Evolutionary conservation across 2,888 invertebrate genomes (phyloP).

Genomic region (Meta bourneti): DNA sequence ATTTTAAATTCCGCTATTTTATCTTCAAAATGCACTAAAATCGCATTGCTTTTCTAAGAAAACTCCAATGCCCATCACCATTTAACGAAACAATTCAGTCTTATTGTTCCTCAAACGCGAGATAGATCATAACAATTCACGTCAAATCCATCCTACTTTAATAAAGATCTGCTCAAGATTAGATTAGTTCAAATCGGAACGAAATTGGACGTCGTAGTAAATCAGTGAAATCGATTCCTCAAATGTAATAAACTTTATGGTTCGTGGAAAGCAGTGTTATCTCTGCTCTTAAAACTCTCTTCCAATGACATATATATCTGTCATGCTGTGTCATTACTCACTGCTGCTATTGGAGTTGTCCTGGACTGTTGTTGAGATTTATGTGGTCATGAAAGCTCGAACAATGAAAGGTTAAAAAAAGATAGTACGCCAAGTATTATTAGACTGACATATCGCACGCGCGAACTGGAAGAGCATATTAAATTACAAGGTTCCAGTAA

Average conservation of each 20-base stretch:
- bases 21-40: too few species aligned
- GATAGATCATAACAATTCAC: background rate
- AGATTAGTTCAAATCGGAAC: background rate
- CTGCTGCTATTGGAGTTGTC: constrained; percentile 34
- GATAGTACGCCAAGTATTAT: constrained; percentile 23
- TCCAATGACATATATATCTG: constrained; percentile 39
- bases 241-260: constrained; percentile 43
- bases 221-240: constrained; percentile 46
- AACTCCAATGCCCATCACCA: too few species aligned
- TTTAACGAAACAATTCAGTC: too few species aligned
- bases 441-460: constrained; percentile 35
- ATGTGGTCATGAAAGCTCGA: constrained; percentile 33
- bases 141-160: background rate
- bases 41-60: too few species aligned
- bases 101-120: too few species aligned
- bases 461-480: constrained; percentile 2
- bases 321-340: constrained; percentile 23
- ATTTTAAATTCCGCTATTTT: too few species aligned
- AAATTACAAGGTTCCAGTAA: constrained; percentile 1
- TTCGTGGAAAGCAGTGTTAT: constrained; percentile 23
- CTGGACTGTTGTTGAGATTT: constrained; percentile 11
- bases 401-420: constrained; percentile 35
- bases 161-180: background rate
- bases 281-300: constrained; percentile 36
- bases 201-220: constrained; percentile 9